Conservation (phyloP, 2,888 invertebrate species). For the Mechanitis messenoides region DNA sequence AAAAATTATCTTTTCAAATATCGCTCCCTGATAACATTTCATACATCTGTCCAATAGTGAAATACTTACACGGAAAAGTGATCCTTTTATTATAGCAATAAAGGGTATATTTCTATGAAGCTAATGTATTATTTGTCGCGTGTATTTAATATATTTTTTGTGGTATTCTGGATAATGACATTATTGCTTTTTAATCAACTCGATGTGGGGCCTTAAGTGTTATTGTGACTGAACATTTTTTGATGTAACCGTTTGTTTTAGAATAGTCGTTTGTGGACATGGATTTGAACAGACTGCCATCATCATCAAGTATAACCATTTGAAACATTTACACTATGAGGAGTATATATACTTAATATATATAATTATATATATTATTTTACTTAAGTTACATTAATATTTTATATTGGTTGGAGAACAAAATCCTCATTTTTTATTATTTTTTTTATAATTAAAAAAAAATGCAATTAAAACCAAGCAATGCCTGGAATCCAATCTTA, state of each 20-base stretch:
- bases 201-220: slow-evolving; percentile 53
- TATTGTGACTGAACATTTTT: slow-evolving; percentile 34
- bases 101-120: slow-evolving; percentile 1
- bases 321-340: background rate
- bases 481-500: background rate
- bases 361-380: too few relatives aligned
- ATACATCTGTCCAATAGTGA: slow-evolving; percentile 12
- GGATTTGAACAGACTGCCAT: background rate
- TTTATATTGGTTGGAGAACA: too few relatives aligned
- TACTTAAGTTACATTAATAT: too few relatives aligned
- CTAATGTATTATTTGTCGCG: background rate
- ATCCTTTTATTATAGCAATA: slow-evolving; percentile 2
- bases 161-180: slow-evolving; percentile 48
- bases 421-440: too few relatives aligned
- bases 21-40: slow-evolving; percentile 19
- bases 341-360: background rate
- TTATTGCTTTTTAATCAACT: slow-evolving; percentile 67
- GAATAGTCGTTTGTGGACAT: background rate
- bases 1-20: slow-evolving; percentile 2
- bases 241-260: slow-evolving; percentile 12
- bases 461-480: background rate
- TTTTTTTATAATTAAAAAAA: too few relatives aligned
- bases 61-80: background rate
- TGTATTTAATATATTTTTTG: slow-evolving; percentile 55
- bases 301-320: too few relatives aligned